phyloP scores from a whole-genome alignment of 1,140 invertebrate species.

The Reticulitermes speratus region DNA sequence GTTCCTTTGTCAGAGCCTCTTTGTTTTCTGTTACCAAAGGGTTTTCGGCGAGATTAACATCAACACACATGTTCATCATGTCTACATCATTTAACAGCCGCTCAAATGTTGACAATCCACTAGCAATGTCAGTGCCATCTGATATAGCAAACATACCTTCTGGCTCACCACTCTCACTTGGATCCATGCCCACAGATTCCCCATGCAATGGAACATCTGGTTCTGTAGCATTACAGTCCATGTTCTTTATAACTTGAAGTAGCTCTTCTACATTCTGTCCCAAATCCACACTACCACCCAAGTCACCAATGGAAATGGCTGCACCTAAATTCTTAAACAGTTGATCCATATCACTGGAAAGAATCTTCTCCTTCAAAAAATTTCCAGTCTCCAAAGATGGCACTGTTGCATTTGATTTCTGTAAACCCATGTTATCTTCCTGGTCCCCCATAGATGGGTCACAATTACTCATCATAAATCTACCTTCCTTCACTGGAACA shows the following conservation, averaged over 20 bases:
- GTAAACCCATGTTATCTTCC: conserved; percentile 62
- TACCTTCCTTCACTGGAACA: conserved; percentile 32
- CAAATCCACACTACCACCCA: conserved; percentile 24
- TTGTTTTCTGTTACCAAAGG: conserved; percentile 38
- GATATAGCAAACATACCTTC: conserved; percentile 59
- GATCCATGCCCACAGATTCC: conserved; percentile 33
- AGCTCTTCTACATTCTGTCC: conserved; percentile 34
- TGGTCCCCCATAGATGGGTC: conserved; percentile 63
- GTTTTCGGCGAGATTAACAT: conserved; percentile 48
- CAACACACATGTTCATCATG: conserved; percentile 59
- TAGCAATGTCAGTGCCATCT: conserved; percentile 39
- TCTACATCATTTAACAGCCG: conserved; percentile 56
- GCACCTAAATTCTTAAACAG: conserved; percentile 34
- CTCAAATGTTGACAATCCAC: conserved; percentile 50
- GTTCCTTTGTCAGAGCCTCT: conserved; percentile 46
- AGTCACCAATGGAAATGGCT: conserved; percentile 27
- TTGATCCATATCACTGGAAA: conserved; percentile 35
- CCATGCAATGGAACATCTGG: conserved; percentile 23
- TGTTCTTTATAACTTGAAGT: conserved; percentile 33
- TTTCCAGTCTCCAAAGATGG: conserved; percentile 19
- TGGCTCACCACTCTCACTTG: conserved; percentile 47
- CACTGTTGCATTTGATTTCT: conserved; percentile 35
- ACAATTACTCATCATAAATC: conserved; percentile 51
- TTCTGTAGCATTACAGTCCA: conserved; percentile 30
- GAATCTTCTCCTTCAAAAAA: conserved; percentile 33